Evolutionary conservation across 2,888 invertebrate species (phyloP).

Genomic region (Pocota personata): DNA sequence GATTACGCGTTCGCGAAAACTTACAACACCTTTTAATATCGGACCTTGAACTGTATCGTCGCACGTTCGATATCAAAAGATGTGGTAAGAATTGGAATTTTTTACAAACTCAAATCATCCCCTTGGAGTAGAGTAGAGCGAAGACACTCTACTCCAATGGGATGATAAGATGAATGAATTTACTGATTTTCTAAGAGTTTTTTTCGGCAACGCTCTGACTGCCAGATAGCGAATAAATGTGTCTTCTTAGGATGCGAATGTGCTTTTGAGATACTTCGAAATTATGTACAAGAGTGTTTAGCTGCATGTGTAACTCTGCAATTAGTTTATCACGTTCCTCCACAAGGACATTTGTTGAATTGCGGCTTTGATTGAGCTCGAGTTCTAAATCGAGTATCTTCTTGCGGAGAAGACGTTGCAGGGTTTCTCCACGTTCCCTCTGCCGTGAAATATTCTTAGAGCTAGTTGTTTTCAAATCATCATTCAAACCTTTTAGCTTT

Average conservation of each 20-base stretch:
- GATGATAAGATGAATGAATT: background rate
- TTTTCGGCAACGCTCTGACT: background rate
- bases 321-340: conserved; percentile 81
- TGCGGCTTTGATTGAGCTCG: conserved; percentile 80
- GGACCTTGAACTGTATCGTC: conserved; percentile 36
- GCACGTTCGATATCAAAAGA: conserved; percentile 12
- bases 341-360: conserved; percentile 79
- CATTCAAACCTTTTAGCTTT: conserved; percentile 77
- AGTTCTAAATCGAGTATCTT: conserved; percentile 81
- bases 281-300: conserved; percentile 80
- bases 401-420: conserved; percentile 79
- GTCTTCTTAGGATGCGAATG: conserved; percentile 80
- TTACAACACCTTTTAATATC: conserved; percentile 53
- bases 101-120: background rate
- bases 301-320: conserved; percentile 80
- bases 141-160: background rate
- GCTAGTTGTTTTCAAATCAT: conserved; percentile 77
- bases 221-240: conserved; percentile 78
- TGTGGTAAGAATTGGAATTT: conserved; percentile 3
- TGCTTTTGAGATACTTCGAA: conserved; percentile 82
- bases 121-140: background rate
- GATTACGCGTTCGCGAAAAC: conserved; percentile 20
- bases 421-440: conserved; percentile 80
- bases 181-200: background rate
- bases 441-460: conserved; percentile 79